Evolutionary conservation across 2,797 vertebrate genomes (phyloP), one percentile per base, ranked within the genome.

Genomic region (Oreortyx pictus): DNA sequence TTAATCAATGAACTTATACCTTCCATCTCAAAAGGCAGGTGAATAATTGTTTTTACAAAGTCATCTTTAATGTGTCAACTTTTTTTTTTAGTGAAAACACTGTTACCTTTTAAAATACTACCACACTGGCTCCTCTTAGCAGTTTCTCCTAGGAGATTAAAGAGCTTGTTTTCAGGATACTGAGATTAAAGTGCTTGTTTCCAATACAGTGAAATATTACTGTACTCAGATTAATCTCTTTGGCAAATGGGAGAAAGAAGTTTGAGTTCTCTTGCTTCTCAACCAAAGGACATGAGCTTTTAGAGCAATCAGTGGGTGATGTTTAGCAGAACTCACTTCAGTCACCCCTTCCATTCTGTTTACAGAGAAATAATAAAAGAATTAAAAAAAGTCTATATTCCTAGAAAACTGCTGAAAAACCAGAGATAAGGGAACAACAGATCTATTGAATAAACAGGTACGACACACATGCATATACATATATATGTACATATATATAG

Each of bases 1-100:
- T 95, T 89, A 88, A 91, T 82, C 82, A 89, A 71, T 17, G 7
- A 86, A 67, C 77, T 92, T 87, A 90, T 15, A 94, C 64, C 85
- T 78, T 82, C 62, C 80, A 81, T 64, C 60, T 62, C 56, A 88
- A 86, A 73, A 94, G 24, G 23, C 43, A 86, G 61, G 27, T 37
- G 33, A 93, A 50, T 66, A 90, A 88, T 83, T 89, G 81, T 78
- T 83, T 82, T 92, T 61, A 92, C 59, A 52, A 43, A 78, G 70
- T 70, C 92, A 73, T 88, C 52, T 70, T 78, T 10, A 70, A 27
- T 16, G 22, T 73, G 41, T 4, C 33, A 65, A 37, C 6, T 11
- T 22, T 54, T 60, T 43, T 59, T 43, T 43, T 75, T 75, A 88
- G 19, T 85, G 83, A 90, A 92, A 90, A 67, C 19, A 65, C 13